Conservation (phyloP, 2,797 vertebrate species). For the Geotrypetes seraphini region DNA sequence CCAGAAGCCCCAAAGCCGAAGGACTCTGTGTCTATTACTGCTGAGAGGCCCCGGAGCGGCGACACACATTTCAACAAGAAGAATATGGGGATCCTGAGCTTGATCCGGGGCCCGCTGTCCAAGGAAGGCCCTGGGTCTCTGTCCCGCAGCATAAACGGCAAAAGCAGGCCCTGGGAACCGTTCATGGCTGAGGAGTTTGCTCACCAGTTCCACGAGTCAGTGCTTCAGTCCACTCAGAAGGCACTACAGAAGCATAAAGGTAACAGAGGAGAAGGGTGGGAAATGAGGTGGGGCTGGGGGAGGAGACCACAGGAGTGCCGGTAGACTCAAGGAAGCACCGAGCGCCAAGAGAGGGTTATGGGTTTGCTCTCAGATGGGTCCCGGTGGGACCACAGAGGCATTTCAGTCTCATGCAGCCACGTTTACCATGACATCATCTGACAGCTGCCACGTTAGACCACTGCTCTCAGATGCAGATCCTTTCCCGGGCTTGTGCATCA, state of each 20-base stretch:
- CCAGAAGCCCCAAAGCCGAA: conserved; percentile 66
- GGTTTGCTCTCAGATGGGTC: too few relatives aligned
- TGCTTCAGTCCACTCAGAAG: conserved; percentile 96
- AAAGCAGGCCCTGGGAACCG: conserved; percentile 87
- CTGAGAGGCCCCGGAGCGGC: conserved; percentile 63
- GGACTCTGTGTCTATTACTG: conserved; percentile 36
- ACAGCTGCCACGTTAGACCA: too few relatives aligned
- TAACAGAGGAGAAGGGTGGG: too few relatives aligned
- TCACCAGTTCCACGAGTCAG: conserved; percentile 95
- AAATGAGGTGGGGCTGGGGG: accelerated
- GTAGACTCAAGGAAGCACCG: not conserved
- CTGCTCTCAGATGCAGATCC: too few relatives aligned
- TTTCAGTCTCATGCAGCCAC: too few relatives aligned
- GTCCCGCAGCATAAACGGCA: conserved; percentile 75
- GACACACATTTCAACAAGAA: conserved; percentile 66
- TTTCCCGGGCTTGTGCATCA: too few relatives aligned
- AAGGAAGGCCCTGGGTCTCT: conserved; percentile 69
- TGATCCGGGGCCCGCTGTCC: conserved; percentile 66
- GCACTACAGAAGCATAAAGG: conserved; percentile 96
- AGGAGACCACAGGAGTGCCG: too few relatives aligned
- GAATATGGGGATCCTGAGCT: conserved; percentile 76
- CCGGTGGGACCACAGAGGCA: too few relatives aligned
- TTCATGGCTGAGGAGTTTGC: conserved; percentile 92
- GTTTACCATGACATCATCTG: too few relatives aligned
- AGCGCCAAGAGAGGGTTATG: too few relatives aligned